Base-by-base conservation (phyloP, 2,797 vertebrate species). In the Sebastolobus altivelis region DNA sequence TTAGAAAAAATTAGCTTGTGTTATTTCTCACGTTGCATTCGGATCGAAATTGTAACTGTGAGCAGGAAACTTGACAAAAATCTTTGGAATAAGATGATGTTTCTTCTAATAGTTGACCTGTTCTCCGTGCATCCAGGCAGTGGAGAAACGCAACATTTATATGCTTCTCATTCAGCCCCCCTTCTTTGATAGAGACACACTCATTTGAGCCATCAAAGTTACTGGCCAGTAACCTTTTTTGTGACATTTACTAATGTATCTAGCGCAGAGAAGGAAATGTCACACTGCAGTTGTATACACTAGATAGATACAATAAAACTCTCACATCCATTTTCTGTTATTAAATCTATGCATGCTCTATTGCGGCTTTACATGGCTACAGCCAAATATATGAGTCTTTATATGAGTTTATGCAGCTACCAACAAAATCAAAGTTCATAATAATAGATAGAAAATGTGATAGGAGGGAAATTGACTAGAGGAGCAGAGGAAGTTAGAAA, bases 151-250 rank as follows among this genome's bases (percentile, higher is more conserved):
- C 2, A 75, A 22, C 56, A 29, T 73, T 40, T 46, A 67, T n/a
- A 11, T 20, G 60, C 22, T 31, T 31, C 31, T 31, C 25, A 25
- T 59, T 68, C 55, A 63, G 18, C 4, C 20, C 12, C 22, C 11
- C 18, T 25, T 55, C 58, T 72, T 69, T 79, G 33, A 40, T 35
- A 68, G 68, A 33, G 62, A 72, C 22, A 72, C 22, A 38, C 73
- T 79, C 37, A 85, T 82, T 66, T 72, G 18, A 75, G 33, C 71
- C 38, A 72, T 77, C 80, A 80, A 85, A 69, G 63, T 81, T 73
- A 79, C 62, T 77, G 68, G 52, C 69, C 60, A 73, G 80, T 84
- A 80, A 83, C 31, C 80, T 58, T 71, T 68, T 74, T 69, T 75
- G 71, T 79, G 66, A 81, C 65, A 77, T 85, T 87, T 69, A 73